phyloP scores from a whole-genome alignment of 2,888 invertebrate species.

The Trissolcus japonicus region DNA sequence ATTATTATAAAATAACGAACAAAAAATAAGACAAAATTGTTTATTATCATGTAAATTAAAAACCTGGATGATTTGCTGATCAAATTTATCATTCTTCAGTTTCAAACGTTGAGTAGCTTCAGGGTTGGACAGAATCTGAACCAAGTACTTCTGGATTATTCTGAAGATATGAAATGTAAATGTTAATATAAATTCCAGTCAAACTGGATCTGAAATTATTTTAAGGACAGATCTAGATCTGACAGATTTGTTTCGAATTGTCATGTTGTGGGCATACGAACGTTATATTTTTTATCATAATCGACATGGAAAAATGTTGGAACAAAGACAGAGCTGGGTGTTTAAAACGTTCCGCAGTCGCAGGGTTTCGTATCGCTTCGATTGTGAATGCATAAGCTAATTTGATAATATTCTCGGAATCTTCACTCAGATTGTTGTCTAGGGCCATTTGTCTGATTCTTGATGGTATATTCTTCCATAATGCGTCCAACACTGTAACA shows the following conservation, averaged over 20 bases:
- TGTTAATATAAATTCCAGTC: too few species aligned
- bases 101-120: constrained; percentile 21
- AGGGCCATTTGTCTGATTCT: constrained; percentile 70
- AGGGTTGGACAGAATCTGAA: constrained; percentile 63
- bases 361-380: constrained; percentile 68
- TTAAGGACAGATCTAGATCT: background rate
- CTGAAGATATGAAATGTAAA: constrained; percentile 55
- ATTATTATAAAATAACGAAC: background rate
- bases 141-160: constrained; percentile 67
- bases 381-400: constrained; percentile 70
- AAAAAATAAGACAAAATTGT: background rate
- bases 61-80: constrained; percentile 66
- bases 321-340: constrained; percentile 70
- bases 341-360: constrained; percentile 65
- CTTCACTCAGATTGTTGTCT: constrained; percentile 62
- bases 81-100: background rate
- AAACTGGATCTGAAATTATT: background rate
- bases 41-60: constrained; percentile 7
- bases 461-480: constrained; percentile 70
- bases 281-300: constrained; percentile 71
- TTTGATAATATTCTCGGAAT: constrained; percentile 67
- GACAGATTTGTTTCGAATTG: background rate
- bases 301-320: constrained; percentile 69
- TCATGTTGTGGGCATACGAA: constrained; percentile 27
- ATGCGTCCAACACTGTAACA: constrained; percentile 66